phyloP scores from a whole-genome alignment of 1,140 invertebrate species.

The Muscidifurax raptorellus region DNA sequence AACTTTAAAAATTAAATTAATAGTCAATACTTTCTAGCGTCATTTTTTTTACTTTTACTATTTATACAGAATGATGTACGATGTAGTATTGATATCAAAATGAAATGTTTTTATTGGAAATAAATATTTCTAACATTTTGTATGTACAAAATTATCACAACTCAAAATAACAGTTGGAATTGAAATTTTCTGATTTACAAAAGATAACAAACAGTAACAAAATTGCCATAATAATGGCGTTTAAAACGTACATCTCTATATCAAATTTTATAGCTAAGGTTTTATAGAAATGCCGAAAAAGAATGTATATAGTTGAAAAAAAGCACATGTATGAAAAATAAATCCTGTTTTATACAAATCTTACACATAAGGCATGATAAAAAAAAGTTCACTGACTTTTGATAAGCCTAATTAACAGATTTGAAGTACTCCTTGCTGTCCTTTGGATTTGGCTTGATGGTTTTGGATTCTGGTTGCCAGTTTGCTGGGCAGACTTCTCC shows the following conservation, averaged over 20 bases:
- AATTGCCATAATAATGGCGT: neutral
- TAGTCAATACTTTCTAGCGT: too few relatives aligned
- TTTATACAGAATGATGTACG: too few relatives aligned
- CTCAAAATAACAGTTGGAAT: neutral
- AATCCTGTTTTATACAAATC: slow-evolving; percentile 1
- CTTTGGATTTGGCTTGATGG: slow-evolving; percentile 88
- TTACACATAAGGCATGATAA: neutral
- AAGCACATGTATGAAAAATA: neutral
- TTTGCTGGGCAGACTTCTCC: slow-evolving; percentile 95
- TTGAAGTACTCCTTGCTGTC: slow-evolving; percentile 88
- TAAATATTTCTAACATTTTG: neutral
- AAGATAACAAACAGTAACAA: too few relatives aligned
- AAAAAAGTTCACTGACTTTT: neutral
- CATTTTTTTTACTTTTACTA: neutral
- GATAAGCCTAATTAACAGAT: slow-evolving; percentile 72
- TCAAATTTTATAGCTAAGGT: neutral
- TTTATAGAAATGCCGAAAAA: neutral
- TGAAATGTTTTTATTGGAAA: neutral
- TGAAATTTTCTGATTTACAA: neutral
- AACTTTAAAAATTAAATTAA: too few relatives aligned
- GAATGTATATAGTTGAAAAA: neutral
- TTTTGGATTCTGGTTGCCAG: slow-evolving; percentile 87
- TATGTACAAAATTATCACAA: neutral
- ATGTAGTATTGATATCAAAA: neutral
- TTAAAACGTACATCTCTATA: neutral